phyloP scores from a whole-genome alignment of 2,113 vertebrate species.

The Urocolius indicus region DNA sequence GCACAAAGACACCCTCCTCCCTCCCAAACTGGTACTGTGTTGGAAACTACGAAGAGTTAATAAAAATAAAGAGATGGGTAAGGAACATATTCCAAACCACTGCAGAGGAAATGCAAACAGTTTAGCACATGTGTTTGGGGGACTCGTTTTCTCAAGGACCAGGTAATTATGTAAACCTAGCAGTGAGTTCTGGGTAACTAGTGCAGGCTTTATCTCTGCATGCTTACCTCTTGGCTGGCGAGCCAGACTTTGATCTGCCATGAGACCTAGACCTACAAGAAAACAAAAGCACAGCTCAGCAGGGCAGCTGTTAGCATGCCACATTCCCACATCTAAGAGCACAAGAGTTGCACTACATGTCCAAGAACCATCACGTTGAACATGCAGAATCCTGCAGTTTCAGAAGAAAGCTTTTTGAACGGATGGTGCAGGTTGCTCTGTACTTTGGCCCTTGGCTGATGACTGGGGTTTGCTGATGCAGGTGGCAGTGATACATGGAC shows the following conservation, averaged over 20 bases:
- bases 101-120: not conserved
- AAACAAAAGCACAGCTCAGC: not conserved
- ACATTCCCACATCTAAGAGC: not conserved
- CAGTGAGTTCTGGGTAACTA: not conserved
- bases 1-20: not conserved
- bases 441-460: not conserved
- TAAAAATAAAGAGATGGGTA: not conserved
- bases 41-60: not conserved
- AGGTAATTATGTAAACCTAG: not conserved
- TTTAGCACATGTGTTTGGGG: not conserved
- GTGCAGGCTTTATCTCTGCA: not conserved
- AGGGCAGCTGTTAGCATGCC: not conserved
- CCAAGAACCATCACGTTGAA: not conserved
- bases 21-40: not conserved
- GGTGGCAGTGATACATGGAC: not conserved
- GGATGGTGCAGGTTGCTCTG: not conserved
- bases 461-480: not conserved
- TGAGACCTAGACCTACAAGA: slow-evolving; percentile 59
- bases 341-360: not conserved
- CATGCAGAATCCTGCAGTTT: not conserved
- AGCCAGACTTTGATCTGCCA: slow-evolving; percentile 69
- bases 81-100: not conserved
- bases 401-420: not conserved
- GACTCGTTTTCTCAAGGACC: not conserved
- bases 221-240: slow-evolving; percentile 51